Evolutionary conservation across 2,888 invertebrate genomes (phyloP).

Genomic region (Cosmia trapezina): DNA sequence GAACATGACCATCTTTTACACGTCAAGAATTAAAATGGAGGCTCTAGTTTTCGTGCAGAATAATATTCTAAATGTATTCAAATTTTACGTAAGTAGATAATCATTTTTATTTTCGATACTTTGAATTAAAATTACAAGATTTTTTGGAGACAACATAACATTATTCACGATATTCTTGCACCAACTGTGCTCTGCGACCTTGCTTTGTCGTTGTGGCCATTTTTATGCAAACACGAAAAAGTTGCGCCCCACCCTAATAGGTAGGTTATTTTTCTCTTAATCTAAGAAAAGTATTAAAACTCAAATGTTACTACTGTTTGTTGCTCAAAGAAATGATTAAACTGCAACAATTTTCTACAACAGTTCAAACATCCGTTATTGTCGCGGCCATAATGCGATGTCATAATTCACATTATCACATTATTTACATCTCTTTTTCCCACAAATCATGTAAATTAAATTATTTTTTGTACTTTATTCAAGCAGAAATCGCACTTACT

Average conservation of each 20-base stretch:
- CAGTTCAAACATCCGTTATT: too few species aligned
- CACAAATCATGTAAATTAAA: too few species aligned
- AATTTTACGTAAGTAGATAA: neutral
- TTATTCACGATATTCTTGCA: neutral
- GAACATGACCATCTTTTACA: constrained; percentile 14
- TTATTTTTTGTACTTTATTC: too few species aligned
- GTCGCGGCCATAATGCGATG: too few species aligned
- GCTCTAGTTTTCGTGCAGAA: neutral
- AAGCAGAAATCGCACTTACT: too few species aligned
- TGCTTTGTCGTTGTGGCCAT: neutral
- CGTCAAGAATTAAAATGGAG: neutral
- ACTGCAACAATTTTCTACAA: too few species aligned
- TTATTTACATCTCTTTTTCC: too few species aligned
- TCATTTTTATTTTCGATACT: neutral
- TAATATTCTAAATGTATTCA: neutral
- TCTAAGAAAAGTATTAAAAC: too few species aligned
- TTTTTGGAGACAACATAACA: neutral
- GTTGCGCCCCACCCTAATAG: neutral
- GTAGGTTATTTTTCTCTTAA: neutral
- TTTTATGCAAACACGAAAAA: neutral
- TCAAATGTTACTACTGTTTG: too few species aligned
- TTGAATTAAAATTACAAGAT: neutral
- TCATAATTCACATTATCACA: too few species aligned
- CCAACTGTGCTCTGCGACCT: neutral
- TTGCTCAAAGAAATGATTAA: too few species aligned